Conservation (phyloP, 1,140 invertebrate species). For the Cotesia typhae region DNA sequence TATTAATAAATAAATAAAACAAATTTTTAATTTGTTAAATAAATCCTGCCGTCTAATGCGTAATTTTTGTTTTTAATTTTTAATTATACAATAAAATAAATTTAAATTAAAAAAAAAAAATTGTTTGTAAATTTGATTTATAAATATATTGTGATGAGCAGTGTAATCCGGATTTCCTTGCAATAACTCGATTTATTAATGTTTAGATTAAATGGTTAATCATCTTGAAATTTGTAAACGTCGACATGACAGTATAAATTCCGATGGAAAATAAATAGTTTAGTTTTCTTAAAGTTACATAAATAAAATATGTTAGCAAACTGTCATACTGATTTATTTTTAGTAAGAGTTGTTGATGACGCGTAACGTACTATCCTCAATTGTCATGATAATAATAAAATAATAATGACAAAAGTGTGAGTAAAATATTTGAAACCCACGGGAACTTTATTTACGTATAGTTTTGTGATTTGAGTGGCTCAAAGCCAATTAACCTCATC, state of each 20-base stretch:
- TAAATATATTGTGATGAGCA: not conserved
- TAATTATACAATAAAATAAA: not conserved
- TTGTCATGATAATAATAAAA: slow-evolving; percentile 36
- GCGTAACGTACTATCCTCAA: slow-evolving; percentile 42
- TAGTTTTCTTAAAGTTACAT: slow-evolving; percentile 30
- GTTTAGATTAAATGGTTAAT: slow-evolving; percentile 4
- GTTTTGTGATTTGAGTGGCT: slow-evolving; percentile 30
- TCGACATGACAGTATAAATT: slow-evolving; percentile 1
- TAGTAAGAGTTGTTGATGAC: slow-evolving; percentile 34
- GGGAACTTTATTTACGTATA: slow-evolving; percentile 33
- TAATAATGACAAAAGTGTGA: slow-evolving; percentile 18
- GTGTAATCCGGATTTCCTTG: not conserved
- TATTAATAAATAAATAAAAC: too few relatives aligned
- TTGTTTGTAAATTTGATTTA: not conserved
- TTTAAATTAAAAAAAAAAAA: too few relatives aligned
- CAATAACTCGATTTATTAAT: not conserved
- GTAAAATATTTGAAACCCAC: slow-evolving; percentile 28
- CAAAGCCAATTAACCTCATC: slow-evolving; percentile 29
- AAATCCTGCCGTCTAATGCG: too few relatives aligned
- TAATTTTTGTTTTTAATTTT: not conserved
- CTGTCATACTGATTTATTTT: slow-evolving; percentile 41
- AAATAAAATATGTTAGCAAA: slow-evolving; percentile 24
- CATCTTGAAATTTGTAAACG: not conserved
- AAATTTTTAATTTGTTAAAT: too few relatives aligned
- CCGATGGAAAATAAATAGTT: slow-evolving; percentile 20